These are phyloP conservation scores for Mimachlamys varia DNA, from an alignment of 2,888 invertebrate species.

Conservation along the genomic window DNA sequence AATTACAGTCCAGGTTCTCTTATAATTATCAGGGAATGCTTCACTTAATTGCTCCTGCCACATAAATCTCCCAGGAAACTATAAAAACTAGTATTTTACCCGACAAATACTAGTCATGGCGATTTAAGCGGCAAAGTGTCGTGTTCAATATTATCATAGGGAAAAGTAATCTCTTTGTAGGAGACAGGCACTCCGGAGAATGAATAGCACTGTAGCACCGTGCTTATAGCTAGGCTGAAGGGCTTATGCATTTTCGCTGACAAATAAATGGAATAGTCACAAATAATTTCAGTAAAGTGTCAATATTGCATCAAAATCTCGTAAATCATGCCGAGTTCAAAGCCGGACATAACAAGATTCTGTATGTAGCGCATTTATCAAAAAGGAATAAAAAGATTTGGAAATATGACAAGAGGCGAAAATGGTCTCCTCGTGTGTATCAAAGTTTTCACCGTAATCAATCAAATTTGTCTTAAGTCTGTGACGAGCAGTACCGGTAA, in stretches of 20 bases:
- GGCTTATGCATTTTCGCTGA: conserved; percentile 50
- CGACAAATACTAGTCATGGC: conserved; percentile 26
- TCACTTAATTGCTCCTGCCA: conserved; percentile 8
- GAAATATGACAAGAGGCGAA: conserved; percentile 49
- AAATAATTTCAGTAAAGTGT: conserved; percentile 48
- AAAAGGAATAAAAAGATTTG: conserved; percentile 47
- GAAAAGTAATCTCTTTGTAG: conserved; percentile 39
- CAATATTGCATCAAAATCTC: conserved; percentile 45
- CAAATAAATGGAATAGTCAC: conserved; percentile 50
- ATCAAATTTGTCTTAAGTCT: conserved; percentile 45
- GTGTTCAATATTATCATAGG: conserved; percentile 36
- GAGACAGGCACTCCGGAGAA: conserved; percentile 39
- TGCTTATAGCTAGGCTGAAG: conserved; percentile 49
- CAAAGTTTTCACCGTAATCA: conserved; percentile 44
- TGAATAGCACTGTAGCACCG: conserved; percentile 44
- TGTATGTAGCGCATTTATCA: conserved; percentile 50
- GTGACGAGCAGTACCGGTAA: conserved; percentile 11
- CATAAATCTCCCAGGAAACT: conserved; percentile 29
- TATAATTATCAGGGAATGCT: conserved; percentile 29
- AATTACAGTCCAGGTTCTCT: conserved; percentile 24
- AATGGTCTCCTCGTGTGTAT: conserved; percentile 47
- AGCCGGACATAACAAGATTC: conserved; percentile 49
- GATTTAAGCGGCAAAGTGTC: conserved; percentile 34
- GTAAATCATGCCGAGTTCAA: conserved; percentile 49
- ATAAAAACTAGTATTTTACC: conserved; percentile 28